A percentile compares a stretch with the other conserved stretches of the same genome.
Evolutionary conservation across 2,888 invertebrate genomes (phyloP).

Genomic region (Cephalotes varians): DNA sequence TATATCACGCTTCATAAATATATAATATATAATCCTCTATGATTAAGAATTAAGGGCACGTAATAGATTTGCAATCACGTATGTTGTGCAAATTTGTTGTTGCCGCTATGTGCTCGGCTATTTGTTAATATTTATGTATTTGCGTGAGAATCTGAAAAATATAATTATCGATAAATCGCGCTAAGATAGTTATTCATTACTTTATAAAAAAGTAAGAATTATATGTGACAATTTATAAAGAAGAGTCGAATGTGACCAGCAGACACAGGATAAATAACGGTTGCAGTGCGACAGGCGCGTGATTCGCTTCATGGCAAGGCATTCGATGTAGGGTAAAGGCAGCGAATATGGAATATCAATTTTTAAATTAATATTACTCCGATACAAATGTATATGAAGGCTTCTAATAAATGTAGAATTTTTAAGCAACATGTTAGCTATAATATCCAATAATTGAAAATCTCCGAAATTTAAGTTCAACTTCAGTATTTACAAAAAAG

Average conservation of each 20-base stretch:
- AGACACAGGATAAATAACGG: constrained; percentile 10
- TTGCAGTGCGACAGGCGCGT: constrained; percentile 31
- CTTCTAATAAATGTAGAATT: no score
- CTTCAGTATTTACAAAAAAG: no score
- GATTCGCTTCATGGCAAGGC: no score
- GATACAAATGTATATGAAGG: no score
- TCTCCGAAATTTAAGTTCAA: no score
- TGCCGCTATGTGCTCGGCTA: not conserved
- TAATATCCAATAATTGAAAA: no score
- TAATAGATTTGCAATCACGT: not conserved
- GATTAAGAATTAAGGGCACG: not conserved
- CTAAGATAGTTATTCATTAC: not conserved
- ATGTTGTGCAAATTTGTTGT: not conserved
- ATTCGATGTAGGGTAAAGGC: not conserved
- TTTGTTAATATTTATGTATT: not conserved
- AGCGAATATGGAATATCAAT: no score
- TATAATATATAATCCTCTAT: not conserved
- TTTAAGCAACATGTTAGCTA: no score
- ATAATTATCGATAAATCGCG: not conserved
- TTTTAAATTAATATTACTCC: no score
- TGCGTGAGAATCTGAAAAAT: not conserved
- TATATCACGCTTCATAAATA: not conserved
- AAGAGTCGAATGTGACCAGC: not conserved
- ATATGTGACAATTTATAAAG: not conserved
- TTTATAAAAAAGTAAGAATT: not conserved